A percentile compares a stretch with the other conserved stretches of the same genome.
These are phyloP conservation scores for Antedon mediterranea DNA, from an alignment of 53 echinoderm and acorn worm species.

Conservation along the genomic window DNA sequence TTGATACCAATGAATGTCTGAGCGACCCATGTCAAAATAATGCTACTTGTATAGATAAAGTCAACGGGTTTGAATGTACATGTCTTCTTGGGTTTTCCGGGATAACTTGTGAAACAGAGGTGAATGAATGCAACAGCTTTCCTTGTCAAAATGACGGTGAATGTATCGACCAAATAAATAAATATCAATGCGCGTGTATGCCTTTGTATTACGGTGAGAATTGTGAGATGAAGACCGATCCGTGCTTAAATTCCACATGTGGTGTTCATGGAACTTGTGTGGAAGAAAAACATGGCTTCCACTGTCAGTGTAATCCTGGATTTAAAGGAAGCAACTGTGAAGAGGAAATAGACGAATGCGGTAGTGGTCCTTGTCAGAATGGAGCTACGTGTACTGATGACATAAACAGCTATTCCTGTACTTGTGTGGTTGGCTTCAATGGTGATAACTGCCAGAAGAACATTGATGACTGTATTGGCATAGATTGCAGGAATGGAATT, in stretches of 20 bases:
- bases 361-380: slow-evolving; percentile 23
- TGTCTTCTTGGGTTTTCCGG: background rate
- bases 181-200: background rate
- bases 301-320: slow-evolving; percentile 12
- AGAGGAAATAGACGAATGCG: slow-evolving; percentile 31
- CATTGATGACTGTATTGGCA: background rate
- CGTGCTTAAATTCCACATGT: slow-evolving; percentile 12
- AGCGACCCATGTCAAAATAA: slow-evolving; percentile 1
- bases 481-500: slow-evolving; percentile 8
- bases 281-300: slow-evolving; percentile 7
- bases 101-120: background rate
- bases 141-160: background rate
- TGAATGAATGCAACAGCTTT: background rate
- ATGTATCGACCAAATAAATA: background rate
- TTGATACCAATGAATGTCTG: background rate
- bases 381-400: slow-evolving; percentile 17
- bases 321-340: slow-evolving; percentile 19
- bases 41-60: background rate
- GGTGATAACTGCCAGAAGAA: slow-evolving; percentile 20
- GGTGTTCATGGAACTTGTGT: slow-evolving; percentile 10
- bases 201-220: background rate
- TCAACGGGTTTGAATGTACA: slow-evolving; percentile 3
- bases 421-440: slow-evolving; percentile 5
- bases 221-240: background rate
- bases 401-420: slow-evolving; percentile 14